phyloP scores from a whole-genome alignment of 2,888 invertebrate species.

The Bellardia pandia region DNA sequence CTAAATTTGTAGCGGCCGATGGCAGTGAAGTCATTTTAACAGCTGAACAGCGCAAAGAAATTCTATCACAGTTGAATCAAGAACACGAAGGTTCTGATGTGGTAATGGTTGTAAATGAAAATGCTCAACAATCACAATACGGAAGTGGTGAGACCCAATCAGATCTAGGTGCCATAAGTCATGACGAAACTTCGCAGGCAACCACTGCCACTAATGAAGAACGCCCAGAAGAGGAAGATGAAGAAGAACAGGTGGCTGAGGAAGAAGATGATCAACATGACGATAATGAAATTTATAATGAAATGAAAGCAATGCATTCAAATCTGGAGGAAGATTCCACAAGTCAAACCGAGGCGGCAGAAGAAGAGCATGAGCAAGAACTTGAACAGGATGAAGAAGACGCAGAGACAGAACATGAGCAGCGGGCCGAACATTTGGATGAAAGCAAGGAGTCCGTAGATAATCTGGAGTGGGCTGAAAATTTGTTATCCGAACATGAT shows the following conservation, averaged over 20 bases:
- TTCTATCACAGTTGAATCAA: constrained; percentile 83
- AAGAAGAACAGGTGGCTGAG: constrained; percentile 67
- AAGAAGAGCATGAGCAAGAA: constrained; percentile 36
- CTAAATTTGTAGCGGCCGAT: constrained; percentile 85
- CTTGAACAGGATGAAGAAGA: constrained; percentile 58
- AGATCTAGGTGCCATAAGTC: constrained; percentile 62
- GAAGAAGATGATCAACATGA: constrained; percentile 76
- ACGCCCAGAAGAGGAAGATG: constrained; percentile 65
- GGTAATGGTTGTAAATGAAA: constrained; percentile 84
- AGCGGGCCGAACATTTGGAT: constrained; percentile 72
- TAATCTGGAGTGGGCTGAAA: constrained; percentile 83
- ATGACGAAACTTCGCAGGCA: constrained; percentile 60
- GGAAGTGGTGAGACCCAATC: constrained; percentile 46
- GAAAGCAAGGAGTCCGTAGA: constrained; percentile 81
- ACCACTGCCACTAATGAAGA: constrained; percentile 68
- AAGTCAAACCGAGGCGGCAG: constrained; percentile 54
- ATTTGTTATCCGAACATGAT: constrained; percentile 81
- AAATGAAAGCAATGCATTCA: constrained; percentile 73
- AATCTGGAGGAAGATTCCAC: constrained; percentile 74
- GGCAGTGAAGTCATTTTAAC: constrained; percentile 84
- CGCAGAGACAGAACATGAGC: background rate
- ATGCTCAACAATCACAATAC: constrained; percentile 48
- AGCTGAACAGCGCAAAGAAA: constrained; percentile 83
- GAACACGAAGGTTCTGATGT: constrained; percentile 82
- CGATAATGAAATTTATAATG: constrained; percentile 80